A percentile compares a stretch with the other conserved stretches of the same genome.
phyloP scores from a whole-genome alignment of 1,140 invertebrate species.

The Drosophila sp. region DNA sequence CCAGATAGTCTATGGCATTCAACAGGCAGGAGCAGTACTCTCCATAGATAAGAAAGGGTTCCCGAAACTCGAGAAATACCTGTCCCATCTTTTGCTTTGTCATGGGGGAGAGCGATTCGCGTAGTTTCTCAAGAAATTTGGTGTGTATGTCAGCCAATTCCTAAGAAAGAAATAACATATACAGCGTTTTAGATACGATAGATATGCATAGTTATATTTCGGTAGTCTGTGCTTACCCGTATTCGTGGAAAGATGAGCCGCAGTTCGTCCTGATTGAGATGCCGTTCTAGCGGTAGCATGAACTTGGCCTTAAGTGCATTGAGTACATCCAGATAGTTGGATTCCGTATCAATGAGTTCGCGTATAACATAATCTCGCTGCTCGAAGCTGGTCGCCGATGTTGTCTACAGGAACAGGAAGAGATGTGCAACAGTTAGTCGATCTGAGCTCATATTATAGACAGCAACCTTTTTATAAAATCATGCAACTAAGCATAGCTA shows the following conservation, averaged over 20 bases:
- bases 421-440: constrained; percentile 18
- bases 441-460: constrained; percentile 7
- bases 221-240: constrained; percentile 87
- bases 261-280: constrained; percentile 90
- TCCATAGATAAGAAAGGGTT: constrained; percentile 96
- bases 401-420: constrained; percentile 81
- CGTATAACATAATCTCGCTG: constrained; percentile 98
- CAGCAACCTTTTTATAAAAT: constrained; percentile 27
- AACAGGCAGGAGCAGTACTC: constrained; percentile 97
- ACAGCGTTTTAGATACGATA: background rate
- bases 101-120: constrained; percentile 87
- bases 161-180: constrained; percentile 84
- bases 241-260: constrained; percentile 95
- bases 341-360: constrained; percentile 98
- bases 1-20: constrained; percentile 90
- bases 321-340: constrained; percentile 97
- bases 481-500: constrained; percentile 46
- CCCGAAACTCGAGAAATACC: constrained; percentile 95
- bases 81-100: constrained; percentile 87
- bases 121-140: constrained; percentile 92
- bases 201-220: background rate
- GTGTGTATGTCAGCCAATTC: constrained; percentile 94
- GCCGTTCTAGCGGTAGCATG: constrained; percentile 89
- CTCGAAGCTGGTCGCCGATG: constrained; percentile 89
- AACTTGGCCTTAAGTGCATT: constrained; percentile 94